Percentiles rank a stretch among this genome's conserved stretches.
Evolutionary conservation across 1,140 invertebrate genomes (phyloP).

Genomic region (Diorhabda elongata): DNA sequence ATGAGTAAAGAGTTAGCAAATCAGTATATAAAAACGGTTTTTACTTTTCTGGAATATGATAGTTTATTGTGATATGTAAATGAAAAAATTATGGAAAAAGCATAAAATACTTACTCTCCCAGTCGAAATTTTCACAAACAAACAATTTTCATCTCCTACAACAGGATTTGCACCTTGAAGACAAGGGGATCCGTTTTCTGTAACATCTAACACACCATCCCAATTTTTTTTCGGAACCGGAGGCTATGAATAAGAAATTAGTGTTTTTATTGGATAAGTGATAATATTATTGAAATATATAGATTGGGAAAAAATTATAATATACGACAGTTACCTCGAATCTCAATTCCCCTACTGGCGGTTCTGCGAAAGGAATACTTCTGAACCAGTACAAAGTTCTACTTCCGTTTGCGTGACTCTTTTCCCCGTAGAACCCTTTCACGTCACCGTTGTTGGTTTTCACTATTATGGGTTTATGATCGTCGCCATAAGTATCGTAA

Average conservation of each 20-base stretch:
- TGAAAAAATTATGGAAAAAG: too few species aligned
- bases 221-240: slow-evolving; percentile 7
- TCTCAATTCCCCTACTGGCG: slow-evolving; percentile 22
- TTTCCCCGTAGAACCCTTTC: too few species aligned
- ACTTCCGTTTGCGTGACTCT: not conserved
- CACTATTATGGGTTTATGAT: too few species aligned
- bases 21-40: too few species aligned
- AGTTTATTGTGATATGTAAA: too few species aligned
- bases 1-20: too few species aligned
- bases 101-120: not conserved
- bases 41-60: too few species aligned
- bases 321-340: slow-evolving; percentile 17
- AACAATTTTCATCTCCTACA: not conserved
- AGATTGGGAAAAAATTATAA: too few species aligned
- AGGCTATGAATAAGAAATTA: not conserved
- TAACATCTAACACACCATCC: not conserved
- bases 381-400: slow-evolving; percentile 15
- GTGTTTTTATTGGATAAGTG: not conserved
- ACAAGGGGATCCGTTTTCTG: not conserved
- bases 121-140: not conserved
- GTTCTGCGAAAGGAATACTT: slow-evolving; percentile 26
- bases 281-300: too few species aligned
- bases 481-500: too few species aligned
- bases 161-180: slow-evolving; percentile 4
- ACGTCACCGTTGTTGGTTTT: too few species aligned